Conservation (phyloP, 1,140 invertebrate species). For the Megalonaias nervosa region DNA sequence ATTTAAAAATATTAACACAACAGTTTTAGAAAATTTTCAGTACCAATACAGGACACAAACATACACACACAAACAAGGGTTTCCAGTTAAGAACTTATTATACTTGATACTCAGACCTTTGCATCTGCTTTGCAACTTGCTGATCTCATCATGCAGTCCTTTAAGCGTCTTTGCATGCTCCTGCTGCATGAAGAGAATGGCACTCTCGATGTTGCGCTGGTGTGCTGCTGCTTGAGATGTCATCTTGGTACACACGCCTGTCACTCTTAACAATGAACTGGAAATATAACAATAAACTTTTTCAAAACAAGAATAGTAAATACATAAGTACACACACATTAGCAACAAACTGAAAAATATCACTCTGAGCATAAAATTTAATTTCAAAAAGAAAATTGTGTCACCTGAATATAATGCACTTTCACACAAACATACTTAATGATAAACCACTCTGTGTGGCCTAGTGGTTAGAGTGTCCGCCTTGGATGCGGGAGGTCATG, state of each 20-base stretch:
- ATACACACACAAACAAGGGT: neutral
- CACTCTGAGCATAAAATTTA: neutral
- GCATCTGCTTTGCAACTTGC: constrained; percentile 61
- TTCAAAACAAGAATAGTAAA: neutral
- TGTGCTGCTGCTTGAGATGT: constrained; percentile 47
- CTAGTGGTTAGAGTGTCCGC: too few species aligned
- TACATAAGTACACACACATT: neutral
- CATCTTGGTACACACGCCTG: constrained; percentile 31
- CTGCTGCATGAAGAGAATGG: constrained; percentile 65
- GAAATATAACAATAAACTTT: neutral
- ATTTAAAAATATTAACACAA: too few species aligned
- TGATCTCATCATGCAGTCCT: constrained; percentile 64
- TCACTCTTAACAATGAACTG: neutral
- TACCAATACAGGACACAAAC: neutral
- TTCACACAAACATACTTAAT: too few species aligned
- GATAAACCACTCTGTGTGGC: too few species aligned
- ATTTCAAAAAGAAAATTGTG: neutral
- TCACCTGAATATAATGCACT: neutral
- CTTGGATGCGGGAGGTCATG: too few species aligned
- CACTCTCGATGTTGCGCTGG: constrained; percentile 60
- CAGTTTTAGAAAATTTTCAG: neutral
- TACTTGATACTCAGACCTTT: constrained; percentile 46
- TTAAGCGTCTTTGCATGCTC: constrained; percentile 63
- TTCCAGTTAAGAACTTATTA: neutral
- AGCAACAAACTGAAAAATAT: neutral